Evolutionary conservation across 2,113 vertebrate genomes (phyloP).

Genomic region (Podiceps cristatus): DNA sequence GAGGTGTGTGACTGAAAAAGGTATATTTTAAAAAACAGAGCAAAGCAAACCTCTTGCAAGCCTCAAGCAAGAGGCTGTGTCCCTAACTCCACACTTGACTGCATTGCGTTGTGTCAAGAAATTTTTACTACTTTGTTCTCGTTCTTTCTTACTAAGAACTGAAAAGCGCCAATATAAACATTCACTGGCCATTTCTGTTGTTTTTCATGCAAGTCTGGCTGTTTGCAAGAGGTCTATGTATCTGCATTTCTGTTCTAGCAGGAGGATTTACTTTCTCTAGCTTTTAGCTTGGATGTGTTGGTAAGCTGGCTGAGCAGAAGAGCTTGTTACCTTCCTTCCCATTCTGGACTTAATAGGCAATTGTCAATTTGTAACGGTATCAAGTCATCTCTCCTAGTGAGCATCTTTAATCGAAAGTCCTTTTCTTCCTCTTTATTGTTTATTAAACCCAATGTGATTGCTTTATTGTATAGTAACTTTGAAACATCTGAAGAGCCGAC

Average conservation of each 20-base stretch:
- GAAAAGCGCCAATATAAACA: background rate
- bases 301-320: background rate
- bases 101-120: background rate
- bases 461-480: background rate
- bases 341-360: background rate
- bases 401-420: background rate
- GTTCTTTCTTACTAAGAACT: background rate
- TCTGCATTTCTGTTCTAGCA: too few species aligned
- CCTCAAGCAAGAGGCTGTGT: background rate
- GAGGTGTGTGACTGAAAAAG: background rate
- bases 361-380: background rate
- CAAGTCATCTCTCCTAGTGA: background rate
- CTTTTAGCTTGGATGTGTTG: background rate
- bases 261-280: background rate
- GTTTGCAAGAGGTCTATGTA: fast-evolving
- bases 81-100: fast-evolving
- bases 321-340: background rate
- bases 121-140: background rate
- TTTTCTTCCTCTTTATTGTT: background rate
- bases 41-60: background rate
- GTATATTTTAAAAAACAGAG: background rate
- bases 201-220: fast-evolving
- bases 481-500: background rate
- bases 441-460: background rate
- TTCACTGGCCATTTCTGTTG: background rate